Evolutionary conservation across 2,797 vertebrate species (phyloP), one percentile per base, ranked within the genome.

Genomic region (Danio aesculapii): DNA sequence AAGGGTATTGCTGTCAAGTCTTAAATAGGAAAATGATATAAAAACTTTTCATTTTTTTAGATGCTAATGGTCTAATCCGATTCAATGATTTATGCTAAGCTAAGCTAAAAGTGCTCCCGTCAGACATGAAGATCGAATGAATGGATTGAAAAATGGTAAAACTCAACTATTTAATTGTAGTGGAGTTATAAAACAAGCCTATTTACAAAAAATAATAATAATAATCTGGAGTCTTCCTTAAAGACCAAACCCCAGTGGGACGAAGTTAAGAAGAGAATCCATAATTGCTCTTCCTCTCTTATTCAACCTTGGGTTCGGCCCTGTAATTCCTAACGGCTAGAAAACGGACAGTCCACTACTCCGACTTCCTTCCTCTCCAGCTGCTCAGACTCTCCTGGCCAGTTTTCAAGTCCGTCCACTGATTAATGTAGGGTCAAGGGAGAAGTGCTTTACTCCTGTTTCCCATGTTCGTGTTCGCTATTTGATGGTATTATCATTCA

Each of bases 401-500:
- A 52, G 67, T 46, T 62, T 53, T 11, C 39, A 71, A 19, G 70
- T 72, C 77, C 7, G 10, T 72, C 13, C 59, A 12, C 77, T 79
- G 79, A 81, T 73, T 81, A 81, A 84, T 68, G 69, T 67, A 61
- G 21, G 69, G 83, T 70, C 84, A 58, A 4, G 14, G 80, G 75
- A 87, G 82, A 75, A 43, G 70, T 46, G 81, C 46, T 11, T 73
- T 62, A 61, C 58, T 76, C 75, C 77, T 8, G 21, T 12, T 83
- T 84, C 81, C 87, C 75, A 88, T 86, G 77, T 3, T 30, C 30
- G 30, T 82, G 81, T 78, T 53, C 85, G 72, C 57, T 63, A 83
- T 90, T 79, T 77, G 67, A 87, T 78, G 61, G 21, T 61, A 75
- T 86, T 88, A 84, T 74, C 81, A 75, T 88, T 71, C 52, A 68